phyloP scores from a whole-genome alignment of 92 coral and sea anemone genomes.

The Heliopora coerulea region DNA sequence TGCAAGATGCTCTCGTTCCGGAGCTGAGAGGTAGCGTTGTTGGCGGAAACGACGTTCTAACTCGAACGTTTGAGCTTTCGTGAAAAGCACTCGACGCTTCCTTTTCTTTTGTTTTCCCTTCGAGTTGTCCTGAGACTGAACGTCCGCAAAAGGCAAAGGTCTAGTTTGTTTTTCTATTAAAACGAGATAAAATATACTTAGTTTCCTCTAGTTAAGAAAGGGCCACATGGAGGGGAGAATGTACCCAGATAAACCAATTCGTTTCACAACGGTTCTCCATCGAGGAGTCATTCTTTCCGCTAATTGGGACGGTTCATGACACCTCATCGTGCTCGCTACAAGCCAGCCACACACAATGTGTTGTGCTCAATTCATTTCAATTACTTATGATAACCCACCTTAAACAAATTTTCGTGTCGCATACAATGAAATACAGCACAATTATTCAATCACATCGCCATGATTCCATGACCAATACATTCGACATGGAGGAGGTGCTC shows the following conservation, averaged over 20 bases:
- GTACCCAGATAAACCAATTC: too few species aligned
- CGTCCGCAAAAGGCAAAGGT: not conserved
- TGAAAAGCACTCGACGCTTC: slow-evolving; percentile 90
- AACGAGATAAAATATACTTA: not conserved
- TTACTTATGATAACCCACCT: not conserved
- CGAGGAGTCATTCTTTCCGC: not conserved
- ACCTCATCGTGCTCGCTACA: not conserved
- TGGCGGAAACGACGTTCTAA: slow-evolving; percentile 94
- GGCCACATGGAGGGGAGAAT: too few species aligned
- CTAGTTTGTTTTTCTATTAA: slow-evolving; percentile 20
- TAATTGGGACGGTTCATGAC: not conserved
- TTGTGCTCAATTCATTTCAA: slow-evolving; percentile 1
- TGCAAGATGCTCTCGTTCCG: slow-evolving; percentile 96
- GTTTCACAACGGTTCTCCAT: not conserved
- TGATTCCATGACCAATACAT: not conserved
- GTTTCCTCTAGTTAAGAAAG: not conserved
- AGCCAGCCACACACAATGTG: slow-evolving; percentile 13
- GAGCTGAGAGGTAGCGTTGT: slow-evolving; percentile 98
- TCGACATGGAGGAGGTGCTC: slow-evolving; percentile 1
- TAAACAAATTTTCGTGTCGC: too few species aligned
- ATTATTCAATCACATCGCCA: not conserved
- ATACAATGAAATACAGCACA: not conserved
- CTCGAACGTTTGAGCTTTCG: slow-evolving; percentile 97
- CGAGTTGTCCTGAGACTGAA: slow-evolving; percentile 50
- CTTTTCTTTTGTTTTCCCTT: slow-evolving; percentile 82